These are phyloP conservation scores for Corvus hawaiiensis DNA, from an alignment of 2,113 vertebrate species.

Conservation along the genomic window DNA sequence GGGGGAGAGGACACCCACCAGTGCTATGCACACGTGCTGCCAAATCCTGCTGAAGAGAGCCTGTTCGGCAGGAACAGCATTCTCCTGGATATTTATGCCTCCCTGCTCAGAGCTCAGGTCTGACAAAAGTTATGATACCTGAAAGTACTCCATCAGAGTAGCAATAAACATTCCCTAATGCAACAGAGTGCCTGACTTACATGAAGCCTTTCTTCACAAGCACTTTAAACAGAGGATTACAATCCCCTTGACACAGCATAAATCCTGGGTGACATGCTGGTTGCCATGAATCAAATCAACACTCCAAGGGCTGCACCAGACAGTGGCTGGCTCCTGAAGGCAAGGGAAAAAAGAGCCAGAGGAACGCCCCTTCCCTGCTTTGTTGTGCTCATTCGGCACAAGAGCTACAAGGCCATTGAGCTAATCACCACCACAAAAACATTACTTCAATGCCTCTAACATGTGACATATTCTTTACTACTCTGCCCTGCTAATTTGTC, in stretches of 20 bases:
- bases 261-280: neutral
- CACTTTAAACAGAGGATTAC: conserved; percentile 20
- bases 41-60: neutral
- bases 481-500: neutral
- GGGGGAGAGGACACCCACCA: neutral
- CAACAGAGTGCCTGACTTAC: neutral
- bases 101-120: neutral
- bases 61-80: neutral
- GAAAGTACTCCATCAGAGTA: conserved; percentile 12
- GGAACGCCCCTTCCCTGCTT: neutral
- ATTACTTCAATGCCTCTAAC: neutral
- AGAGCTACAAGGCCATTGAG: neutral
- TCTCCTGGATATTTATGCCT: conserved; percentile 17
- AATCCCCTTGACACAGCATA: neutral
- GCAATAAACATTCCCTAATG: conserved; percentile 8
- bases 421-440: neutral
- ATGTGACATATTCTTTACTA: neutral
- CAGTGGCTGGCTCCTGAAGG: neutral
- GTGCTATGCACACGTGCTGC: neutral
- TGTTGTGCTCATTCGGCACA: fast-evolving
- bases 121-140: neutral
- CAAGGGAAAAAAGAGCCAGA: neutral
- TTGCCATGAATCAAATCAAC: neutral
- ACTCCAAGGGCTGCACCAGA: neutral
- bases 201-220: conserved; percentile 2